These are phyloP conservation scores for Anolis apletophallus DNA, from an alignment of 2,797 vertebrate species.

Conservation along the genomic window DNA sequence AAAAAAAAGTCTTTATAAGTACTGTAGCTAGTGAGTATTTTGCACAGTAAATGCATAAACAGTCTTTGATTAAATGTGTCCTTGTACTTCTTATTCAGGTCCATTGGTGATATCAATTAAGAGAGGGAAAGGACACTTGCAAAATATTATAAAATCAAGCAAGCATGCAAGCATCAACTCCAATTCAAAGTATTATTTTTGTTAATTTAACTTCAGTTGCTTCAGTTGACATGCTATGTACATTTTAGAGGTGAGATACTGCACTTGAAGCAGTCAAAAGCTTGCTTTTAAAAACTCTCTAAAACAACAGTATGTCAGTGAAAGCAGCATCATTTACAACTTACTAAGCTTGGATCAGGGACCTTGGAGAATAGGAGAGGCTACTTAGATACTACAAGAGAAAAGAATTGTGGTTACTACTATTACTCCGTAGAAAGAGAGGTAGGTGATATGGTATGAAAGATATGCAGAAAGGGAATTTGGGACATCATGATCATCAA, in stretches of 20 bases:
- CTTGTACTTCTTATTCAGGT: constrained; percentile 4
- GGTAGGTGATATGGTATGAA: background rate
- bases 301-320: constrained; percentile 25
- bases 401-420: background rate
- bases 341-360: constrained; percentile 54
- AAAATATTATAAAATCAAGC: constrained; percentile 32
- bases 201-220: constrained; percentile 22
- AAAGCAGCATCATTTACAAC: constrained; percentile 42
- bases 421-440: background rate
- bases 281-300: background rate
- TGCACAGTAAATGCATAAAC: background rate
- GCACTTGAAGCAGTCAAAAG: constrained; percentile 38
- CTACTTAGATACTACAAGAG: constrained; percentile 41
- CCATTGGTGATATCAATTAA: constrained; percentile 2
- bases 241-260: constrained; percentile 2
- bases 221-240: constrained; percentile 11
- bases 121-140: constrained; percentile 9
- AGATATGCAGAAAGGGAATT: background rate
- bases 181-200: constrained; percentile 8
- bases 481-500: background rate
- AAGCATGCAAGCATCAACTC: constrained; percentile 9
- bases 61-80: background rate
- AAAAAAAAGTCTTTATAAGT: constrained; percentile 10
- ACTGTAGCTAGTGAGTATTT: constrained; percentile 9
- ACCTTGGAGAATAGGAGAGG: constrained; percentile 49